Percentiles rank a stretch among this genome's conserved stretches.
Evolutionary conservation across 2,888 invertebrate species (phyloP).

Genomic region (Diaphora mendica): DNA sequence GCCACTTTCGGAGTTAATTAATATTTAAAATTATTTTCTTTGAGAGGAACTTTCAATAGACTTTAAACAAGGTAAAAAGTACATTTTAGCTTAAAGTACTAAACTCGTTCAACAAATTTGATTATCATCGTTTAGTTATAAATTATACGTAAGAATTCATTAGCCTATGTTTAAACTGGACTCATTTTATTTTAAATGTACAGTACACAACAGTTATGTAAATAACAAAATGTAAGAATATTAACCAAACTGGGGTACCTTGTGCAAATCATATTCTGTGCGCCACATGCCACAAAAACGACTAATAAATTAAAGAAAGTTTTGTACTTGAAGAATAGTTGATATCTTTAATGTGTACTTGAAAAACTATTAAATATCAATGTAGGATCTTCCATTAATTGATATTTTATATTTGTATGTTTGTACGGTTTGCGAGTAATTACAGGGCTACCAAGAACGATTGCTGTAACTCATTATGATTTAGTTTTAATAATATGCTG

Average conservation of each 20-base stretch:
- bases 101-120: not conserved
- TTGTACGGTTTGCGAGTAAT: conserved; percentile 5
- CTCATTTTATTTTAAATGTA: no score
- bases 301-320: not conserved
- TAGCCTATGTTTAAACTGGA: not conserved
- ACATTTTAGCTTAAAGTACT: not conserved
- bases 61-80: not conserved
- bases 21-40: not conserved
- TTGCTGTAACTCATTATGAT: conserved; percentile 7
- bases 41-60: not conserved
- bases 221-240: not conserved
- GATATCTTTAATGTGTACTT: not conserved
- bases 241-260: not conserved
- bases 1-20: not conserved
- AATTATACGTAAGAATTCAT: not conserved
- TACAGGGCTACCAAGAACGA: not conserved
- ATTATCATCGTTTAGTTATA: not conserved
- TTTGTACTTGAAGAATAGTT: not conserved
- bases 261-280: not conserved
- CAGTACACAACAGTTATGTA: not conserved
- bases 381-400: not conserved
- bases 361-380: not conserved
- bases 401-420: conserved; percentile 1
- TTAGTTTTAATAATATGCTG: conserved; percentile 12
- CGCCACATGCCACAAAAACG: not conserved